These are phyloP conservation scores for Phrynocephalus guinanensis DNA, from an alignment of 2,797 vertebrate genomes.

Conservation along the genomic window DNA sequence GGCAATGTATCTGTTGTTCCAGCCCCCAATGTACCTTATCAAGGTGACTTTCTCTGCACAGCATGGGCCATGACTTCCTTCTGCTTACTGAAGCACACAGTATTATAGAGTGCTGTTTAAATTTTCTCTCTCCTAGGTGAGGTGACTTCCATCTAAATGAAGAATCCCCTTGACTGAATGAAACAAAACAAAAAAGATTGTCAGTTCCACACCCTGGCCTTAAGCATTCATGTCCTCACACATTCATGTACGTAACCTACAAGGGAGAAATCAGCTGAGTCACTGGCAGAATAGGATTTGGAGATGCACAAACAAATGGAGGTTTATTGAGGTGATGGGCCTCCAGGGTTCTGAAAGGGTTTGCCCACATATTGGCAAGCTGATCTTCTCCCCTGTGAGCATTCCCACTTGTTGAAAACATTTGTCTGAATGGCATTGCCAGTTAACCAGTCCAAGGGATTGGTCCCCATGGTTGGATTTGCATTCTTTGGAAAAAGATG, in stretches of 20 bases:
- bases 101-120: neutral
- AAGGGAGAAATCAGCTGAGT: neutral
- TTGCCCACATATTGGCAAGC: no score
- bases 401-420: no score
- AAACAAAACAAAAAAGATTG: neutral
- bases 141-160: slow-evolving; percentile 2
- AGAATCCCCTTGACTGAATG: neutral
- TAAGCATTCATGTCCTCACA: neutral
- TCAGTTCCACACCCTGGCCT: neutral
- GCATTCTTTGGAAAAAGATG: no score
- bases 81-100: slow-evolving; percentile 6
- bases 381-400: no score
- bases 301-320: no score
- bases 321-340: no score
- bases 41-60: slow-evolving; percentile 23
- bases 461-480: no score
- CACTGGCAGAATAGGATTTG: neutral
- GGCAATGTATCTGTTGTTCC: neutral
- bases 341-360: no score
- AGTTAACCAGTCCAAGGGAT: no score
- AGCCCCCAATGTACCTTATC: neutral
- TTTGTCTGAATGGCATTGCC: no score
- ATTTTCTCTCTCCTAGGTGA: neutral
- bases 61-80: neutral
- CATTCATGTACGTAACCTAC: neutral